Base-by-base conservation (phyloP, 1,140 invertebrate species). In the Stegodyphus mimosarum region DNA sequence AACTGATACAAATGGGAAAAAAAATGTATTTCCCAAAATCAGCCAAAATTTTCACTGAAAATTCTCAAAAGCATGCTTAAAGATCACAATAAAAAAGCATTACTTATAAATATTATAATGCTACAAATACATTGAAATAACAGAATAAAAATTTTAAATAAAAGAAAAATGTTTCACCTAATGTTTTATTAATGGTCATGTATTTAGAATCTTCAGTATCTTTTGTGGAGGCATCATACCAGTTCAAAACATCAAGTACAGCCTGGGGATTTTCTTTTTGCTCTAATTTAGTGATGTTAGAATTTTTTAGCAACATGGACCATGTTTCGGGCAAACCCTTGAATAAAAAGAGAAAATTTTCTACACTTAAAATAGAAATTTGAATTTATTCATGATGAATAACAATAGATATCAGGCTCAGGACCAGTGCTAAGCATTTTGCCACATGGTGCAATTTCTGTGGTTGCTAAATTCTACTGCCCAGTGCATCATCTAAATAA, bases 231-330 rank as follows among this genome's bases (percentile, higher is more conserved):
- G 95, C 95, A 90, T 96, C 96, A 89, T 97, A 98, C 90, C 95
- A 98, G 89, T 97, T 97, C 60, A 99, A 93, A 5, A 97, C 97
- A 90, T 97, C 95, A 18, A 95, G 89, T 1, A 95, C 94, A 17
- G 97, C 97, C 88, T 95, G 94, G 2, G 97, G 97, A 92, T 99
- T 97, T 88, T 98, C 94, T 90, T 95, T 93, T 90, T 98, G 96
- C 90, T 99, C 97, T 69, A 93, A 94, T 88, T 93, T 92, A 79
- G 90, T 95, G 87, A 99, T 97, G 90, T 98, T 92, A 13, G 93
- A 96, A 66, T 94, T 93, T 89, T 96, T 94, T 81, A 99, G 92
- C 66, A 97, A 91, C 67, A 93, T 91, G 50, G 94, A 90, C 96
- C 96, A 97, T 64, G 95, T 92, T 48, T 93, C 92, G 0, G 95